Evolutionary conservation across 2,113 vertebrate species (phyloP).

Genomic region (Esox niger): DNA sequence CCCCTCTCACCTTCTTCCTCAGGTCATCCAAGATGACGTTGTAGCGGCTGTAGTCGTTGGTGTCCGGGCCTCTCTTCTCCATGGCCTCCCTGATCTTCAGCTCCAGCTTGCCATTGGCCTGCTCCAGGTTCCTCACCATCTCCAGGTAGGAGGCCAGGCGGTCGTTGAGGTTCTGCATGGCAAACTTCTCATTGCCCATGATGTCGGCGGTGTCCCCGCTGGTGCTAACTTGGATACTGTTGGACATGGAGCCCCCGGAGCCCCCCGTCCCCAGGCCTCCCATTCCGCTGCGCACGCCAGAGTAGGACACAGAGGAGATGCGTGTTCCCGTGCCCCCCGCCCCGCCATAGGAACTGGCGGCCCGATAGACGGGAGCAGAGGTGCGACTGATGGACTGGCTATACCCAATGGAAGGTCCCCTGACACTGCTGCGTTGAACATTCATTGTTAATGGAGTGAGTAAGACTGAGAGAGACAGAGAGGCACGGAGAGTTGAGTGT

Average conservation of each 20-base stretch:
- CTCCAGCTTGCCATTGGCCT: conserved; percentile 76
- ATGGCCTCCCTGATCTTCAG: conserved; percentile 75
- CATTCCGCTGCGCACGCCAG: conserved; percentile 33
- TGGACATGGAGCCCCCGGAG: conserved; percentile 42
- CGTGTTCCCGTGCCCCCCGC: conserved; percentile 57
- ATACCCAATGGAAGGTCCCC: conserved; percentile 22
- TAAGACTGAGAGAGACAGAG: conserved; percentile 37
- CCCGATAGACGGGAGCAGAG: conserved; percentile 54
- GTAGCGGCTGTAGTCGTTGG: conserved; percentile 77
- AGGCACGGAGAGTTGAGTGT: conserved; percentile 40
- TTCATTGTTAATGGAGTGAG: conserved; percentile 54
- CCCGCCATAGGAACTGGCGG: conserved; percentile 62
- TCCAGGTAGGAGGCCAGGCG: conserved; percentile 77
- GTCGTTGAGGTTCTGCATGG: conserved; percentile 81
- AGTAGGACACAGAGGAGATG: conserved; percentile 62
- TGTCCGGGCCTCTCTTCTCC: conserved; percentile 74
- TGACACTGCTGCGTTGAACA: conserved; percentile 43
- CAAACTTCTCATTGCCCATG: conserved; percentile 78
- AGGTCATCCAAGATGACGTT: conserved; percentile 72
- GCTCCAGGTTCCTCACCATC: conserved; percentile 75
- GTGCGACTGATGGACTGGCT: conserved; percentile 49
- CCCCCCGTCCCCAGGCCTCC: conserved; percentile 40
- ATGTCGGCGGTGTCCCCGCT: conserved; percentile 57
- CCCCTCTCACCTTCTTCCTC: conserved; percentile 71
- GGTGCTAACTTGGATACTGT: conserved; percentile 58